These are phyloP conservation scores for Fregetta grallaria DNA, from an alignment of 2,113 vertebrate species.

Conservation along the genomic window DNA sequence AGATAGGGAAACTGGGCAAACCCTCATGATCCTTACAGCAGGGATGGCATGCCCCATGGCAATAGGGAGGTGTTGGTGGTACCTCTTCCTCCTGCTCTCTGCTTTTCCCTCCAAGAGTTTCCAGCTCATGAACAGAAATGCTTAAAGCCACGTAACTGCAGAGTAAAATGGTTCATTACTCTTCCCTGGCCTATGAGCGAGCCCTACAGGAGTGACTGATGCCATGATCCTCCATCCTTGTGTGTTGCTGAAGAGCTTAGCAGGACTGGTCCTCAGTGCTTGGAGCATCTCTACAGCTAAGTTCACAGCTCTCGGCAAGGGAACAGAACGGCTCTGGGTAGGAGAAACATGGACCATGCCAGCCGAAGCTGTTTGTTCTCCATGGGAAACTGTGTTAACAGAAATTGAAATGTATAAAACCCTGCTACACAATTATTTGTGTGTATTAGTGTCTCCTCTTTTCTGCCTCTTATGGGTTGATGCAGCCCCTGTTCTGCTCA, in stretches of 20 bases:
- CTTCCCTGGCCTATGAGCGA: neutral
- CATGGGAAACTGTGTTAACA: neutral
- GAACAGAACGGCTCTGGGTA: neutral
- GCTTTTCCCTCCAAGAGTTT: neutral
- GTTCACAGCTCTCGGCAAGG: neutral
- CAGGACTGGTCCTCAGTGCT: neutral
- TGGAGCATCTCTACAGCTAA: neutral
- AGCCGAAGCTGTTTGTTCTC: neutral
- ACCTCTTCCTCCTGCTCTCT: neutral
- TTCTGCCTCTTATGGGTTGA: neutral
- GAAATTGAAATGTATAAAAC: neutral
- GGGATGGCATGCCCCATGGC: neutral
- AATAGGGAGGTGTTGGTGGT: neutral
- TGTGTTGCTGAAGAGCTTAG: neutral
- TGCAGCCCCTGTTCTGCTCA: neutral
- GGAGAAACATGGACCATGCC: neutral
- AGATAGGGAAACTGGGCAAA: neutral
- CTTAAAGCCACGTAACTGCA: fast-evolving
- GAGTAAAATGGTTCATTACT: neutral
- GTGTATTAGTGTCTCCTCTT: neutral
- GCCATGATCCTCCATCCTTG: neutral
- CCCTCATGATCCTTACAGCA: neutral
- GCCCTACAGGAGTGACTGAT: fast-evolving
- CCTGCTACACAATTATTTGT: neutral
- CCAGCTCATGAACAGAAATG: fast-evolving